A percentile compares a stretch with the other conserved stretches of the same genome.
These are phyloP conservation scores for Morbakka virulenta DNA, from an alignment of 30 jellyfish, hydroid and myxozoan genomes.

Conservation along the genomic window DNA sequence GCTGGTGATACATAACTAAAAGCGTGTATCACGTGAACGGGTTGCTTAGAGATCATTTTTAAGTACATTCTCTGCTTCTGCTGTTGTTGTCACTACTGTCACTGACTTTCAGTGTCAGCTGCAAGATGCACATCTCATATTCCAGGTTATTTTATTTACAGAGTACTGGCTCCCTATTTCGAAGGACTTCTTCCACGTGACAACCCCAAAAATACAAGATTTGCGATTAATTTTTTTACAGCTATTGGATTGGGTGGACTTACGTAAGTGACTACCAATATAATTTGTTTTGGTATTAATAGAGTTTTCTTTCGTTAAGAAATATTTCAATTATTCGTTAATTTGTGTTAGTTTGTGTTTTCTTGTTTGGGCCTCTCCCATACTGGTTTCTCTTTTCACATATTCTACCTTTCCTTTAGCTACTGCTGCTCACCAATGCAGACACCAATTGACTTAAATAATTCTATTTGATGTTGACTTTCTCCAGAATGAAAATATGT, in stretches of 20 bases:
- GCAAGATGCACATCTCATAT: background rate
- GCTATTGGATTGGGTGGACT: constrained; percentile 99
- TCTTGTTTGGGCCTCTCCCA: too few relatives aligned
- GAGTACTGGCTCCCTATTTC: constrained; percentile 86
- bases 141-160: background rate
- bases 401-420: too few relatives aligned
- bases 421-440: too few relatives aligned
- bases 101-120: background rate
- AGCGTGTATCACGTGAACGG: too few relatives aligned
- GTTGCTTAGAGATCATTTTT: too few relatives aligned
- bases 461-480: too few relatives aligned
- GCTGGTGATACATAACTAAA: too few relatives aligned
- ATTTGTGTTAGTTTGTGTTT: too few relatives aligned
- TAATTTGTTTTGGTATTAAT: background rate
- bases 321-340: background rate
- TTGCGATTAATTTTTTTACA: constrained; percentile 95
- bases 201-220: constrained; percentile 95
- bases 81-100: background rate
- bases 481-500: too few relatives aligned
- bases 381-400: too few relatives aligned
- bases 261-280: constrained; percentile 94
- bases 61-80: background rate
- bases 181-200: constrained; percentile 98
- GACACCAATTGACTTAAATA: too few relatives aligned
- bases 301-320: background rate